These are phyloP conservation scores for Prietella phreatophila DNA, from an alignment of 2,113 vertebrate species.

Conservation along the genomic window DNA sequence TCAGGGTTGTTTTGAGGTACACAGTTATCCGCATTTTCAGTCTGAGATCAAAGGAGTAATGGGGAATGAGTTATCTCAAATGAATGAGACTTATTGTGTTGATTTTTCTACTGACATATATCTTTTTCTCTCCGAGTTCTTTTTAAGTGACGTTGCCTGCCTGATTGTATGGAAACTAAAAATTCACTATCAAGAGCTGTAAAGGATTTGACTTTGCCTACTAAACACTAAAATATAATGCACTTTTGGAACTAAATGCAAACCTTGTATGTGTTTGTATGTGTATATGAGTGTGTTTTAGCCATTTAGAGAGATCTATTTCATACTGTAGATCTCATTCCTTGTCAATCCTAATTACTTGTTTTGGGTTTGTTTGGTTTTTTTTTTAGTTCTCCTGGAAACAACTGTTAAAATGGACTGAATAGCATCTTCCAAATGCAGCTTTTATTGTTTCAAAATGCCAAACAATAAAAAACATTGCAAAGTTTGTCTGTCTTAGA, in stretches of 20 bases:
- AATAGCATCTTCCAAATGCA: neutral
- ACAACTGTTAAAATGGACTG: neutral
- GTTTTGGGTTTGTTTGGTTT: neutral
- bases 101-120: neutral
- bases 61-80: neutral
- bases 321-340: neutral
- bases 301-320: neutral
- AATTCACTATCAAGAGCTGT: neutral
- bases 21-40: neutral
- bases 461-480: neutral
- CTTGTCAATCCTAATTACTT: neutral
- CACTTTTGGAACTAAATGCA: neutral
- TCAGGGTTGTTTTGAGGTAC: neutral
- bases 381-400: neutral
- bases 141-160: neutral
- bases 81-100: neutral
- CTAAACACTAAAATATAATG: neutral
- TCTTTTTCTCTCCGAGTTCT: neutral
- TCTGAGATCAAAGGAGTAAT: neutral
- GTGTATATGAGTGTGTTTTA: neutral
- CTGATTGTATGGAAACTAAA: neutral
- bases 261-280: neutral
- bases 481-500: constrained; percentile 41
- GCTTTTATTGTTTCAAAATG: neutral
- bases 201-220: neutral